Conservation (phyloP, 2,888 invertebrate genomes). For the Sphaerophoria taeniata region DNA sequence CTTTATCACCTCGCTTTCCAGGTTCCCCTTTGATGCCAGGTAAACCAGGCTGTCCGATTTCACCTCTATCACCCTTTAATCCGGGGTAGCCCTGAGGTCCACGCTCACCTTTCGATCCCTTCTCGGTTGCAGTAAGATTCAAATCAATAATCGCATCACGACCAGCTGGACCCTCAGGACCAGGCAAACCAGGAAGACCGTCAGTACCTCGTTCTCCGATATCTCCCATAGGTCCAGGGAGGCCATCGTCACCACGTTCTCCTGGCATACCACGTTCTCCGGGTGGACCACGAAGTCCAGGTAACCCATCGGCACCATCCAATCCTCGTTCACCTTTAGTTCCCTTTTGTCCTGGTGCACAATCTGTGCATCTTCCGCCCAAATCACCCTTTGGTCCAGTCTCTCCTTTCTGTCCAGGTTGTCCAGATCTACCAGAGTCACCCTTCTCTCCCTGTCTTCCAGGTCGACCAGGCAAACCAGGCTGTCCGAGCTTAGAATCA, state of each 20-base stretch:
- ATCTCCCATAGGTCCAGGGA: slow-evolving; percentile 84
- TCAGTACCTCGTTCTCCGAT: slow-evolving; percentile 82
- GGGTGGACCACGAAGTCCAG: slow-evolving; percentile 89
- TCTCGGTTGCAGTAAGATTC: slow-evolving; percentile 84
- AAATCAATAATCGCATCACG: slow-evolving; percentile 85
- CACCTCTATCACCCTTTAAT: slow-evolving; percentile 87
- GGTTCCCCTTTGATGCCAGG: slow-evolving; percentile 88
- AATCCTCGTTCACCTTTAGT: slow-evolving; percentile 89
- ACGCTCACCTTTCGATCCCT: slow-evolving; percentile 87
- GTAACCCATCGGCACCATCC: slow-evolving; percentile 87
- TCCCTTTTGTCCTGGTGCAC: slow-evolving; percentile 90
- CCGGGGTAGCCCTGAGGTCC: slow-evolving; percentile 87
- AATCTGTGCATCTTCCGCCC: slow-evolving; percentile 91
- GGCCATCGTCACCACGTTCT: slow-evolving; percentile 88
- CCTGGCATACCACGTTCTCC: slow-evolving; percentile 89
- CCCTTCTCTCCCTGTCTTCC: slow-evolving; percentile 89
- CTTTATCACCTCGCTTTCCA: slow-evolving; percentile 88
- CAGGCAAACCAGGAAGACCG: slow-evolving; percentile 85
- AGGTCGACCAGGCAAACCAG: slow-evolving; percentile 88
- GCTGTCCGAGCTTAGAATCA: slow-evolving; percentile 90
- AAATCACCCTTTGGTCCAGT: slow-evolving; percentile 90
- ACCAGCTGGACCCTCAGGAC: slow-evolving; percentile 87
- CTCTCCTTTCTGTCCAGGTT: slow-evolving; percentile 85
- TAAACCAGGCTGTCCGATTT: slow-evolving; percentile 87
- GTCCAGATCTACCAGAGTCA: slow-evolving; percentile 87